Conservation (phyloP, 2,888 invertebrate species). For the Nomada ruficornis region DNA sequence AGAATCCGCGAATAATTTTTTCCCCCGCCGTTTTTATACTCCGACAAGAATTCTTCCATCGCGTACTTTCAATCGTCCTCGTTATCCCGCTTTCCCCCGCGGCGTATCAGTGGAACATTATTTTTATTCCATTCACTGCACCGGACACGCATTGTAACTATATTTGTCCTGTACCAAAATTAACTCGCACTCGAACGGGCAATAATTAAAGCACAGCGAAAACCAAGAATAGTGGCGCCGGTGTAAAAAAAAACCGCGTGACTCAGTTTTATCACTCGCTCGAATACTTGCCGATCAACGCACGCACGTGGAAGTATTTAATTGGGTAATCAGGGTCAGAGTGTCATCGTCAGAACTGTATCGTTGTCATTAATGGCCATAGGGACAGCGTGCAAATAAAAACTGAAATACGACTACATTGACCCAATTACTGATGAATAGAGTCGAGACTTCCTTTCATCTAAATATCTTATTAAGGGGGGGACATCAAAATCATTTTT, state of each 20-base stretch:
- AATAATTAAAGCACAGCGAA: conserved; percentile 4
- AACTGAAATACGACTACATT: conserved; percentile 33
- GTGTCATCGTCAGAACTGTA: conserved; percentile 64
- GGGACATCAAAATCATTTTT: too few relatives aligned
- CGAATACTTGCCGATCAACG: not conserved
- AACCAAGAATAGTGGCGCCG: conserved; percentile 1
- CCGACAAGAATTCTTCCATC: not conserved
- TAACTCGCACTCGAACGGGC: not conserved
- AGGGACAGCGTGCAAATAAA: conserved; percentile 28
- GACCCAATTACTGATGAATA: conserved; percentile 29
- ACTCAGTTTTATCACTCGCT: not conserved
- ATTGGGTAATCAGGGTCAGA: conserved; percentile 69
- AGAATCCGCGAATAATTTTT: not conserved
- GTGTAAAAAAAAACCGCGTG: not conserved
- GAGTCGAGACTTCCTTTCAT: not conserved
- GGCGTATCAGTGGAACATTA: conserved; percentile 5
- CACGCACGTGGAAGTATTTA: conserved; percentile 34
- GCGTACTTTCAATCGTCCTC: not conserved
- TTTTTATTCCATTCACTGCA: not conserved
- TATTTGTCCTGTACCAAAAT: not conserved
- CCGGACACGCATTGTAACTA: not conserved
- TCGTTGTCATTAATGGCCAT: conserved; percentile 49
- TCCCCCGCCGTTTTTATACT: not conserved
- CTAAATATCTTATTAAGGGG: too few relatives aligned
- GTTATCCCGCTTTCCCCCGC: conserved; percentile 9